Base-by-base conservation (phyloP, 2,797 vertebrate genomes). In the Sternarchorhynchus goeldii region DNA sequence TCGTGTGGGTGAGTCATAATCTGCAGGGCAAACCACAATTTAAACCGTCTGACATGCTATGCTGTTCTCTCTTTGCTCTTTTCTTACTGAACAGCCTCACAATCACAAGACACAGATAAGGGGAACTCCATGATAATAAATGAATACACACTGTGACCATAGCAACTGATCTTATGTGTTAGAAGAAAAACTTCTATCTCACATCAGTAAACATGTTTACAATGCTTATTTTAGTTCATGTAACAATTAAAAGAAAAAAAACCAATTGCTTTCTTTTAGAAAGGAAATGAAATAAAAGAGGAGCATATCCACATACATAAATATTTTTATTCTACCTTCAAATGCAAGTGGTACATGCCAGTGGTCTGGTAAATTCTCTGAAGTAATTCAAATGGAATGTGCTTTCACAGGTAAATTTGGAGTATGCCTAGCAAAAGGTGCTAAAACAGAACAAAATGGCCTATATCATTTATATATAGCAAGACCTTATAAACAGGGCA, bases 21-120 rank as follows among this genome's bases (percentile, higher is more conserved):
- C 88, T 63, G 85, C 91, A 90, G 88, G 91, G 91, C 91, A 92
- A 94, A 94, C 93, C 91, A 89, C 93, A 94, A 87, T 91, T 91
- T 89, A 90, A 89, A 88, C 85, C 88, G 90, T 89, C 89, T 92
- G 89, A 89, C 85, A 90, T 91, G 92, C 84, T 87, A 75, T 85
- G 86, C 87, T 89, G 88, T 88, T 84, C 81, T 83, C 77, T 84
- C 86, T 87, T 78, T 82, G 84, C 90, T 90, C 88, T 88, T 88
- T 90, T 82, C 85, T 82, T 84, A 68, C 76, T 76, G 79, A 56
- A 82, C 80, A 85, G 71, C 82, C 84, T 81, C 20, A 87, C 79
- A 92, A 87, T 92, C 91, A 90, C 65, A 69, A 62, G 77, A 82
- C 50, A 41, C 70, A 65, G 72, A 75, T 67, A 10, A 90, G 91